These are phyloP conservation scores for Melanotaenia nigrans DNA, from an alignment of 2,797 vertebrate species.

Conservation along the genomic window DNA sequence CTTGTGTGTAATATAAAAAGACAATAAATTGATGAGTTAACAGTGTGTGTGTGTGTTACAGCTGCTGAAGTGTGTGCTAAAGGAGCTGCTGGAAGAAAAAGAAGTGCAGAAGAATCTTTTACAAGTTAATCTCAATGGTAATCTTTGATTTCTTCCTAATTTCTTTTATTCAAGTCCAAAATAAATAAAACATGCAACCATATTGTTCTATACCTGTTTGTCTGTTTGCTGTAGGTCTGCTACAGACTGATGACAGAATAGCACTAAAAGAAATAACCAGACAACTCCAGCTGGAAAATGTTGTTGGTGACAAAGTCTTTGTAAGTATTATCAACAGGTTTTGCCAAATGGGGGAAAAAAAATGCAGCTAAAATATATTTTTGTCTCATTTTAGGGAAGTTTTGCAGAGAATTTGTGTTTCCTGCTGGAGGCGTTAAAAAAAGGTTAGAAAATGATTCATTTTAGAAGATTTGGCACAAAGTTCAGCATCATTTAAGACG, in stretches of 20 bases:
- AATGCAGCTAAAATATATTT: neutral
- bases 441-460: constrained; percentile 78
- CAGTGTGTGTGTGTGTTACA: constrained; percentile 45
- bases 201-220: neutral
- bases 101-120: constrained; percentile 87
- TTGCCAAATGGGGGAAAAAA: neutral
- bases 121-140: constrained; percentile 92
- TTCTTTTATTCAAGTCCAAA: neutral
- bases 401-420: constrained; percentile 96
- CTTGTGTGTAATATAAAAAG: neutral
- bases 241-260: constrained; percentile 93
- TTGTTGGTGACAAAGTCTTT: constrained; percentile 97
- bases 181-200: no score
- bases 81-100: constrained; percentile 84
- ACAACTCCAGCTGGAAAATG: constrained; percentile 94
- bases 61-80: constrained; percentile 88
- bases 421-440: constrained; percentile 94
- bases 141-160: neutral
- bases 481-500: neutral
- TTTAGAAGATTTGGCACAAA: neutral
- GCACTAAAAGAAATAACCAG: constrained; percentile 96
- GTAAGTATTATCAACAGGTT: constrained; percentile 81
- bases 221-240: constrained; percentile 82
- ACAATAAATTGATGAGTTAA: constrained; percentile 3
- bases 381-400: constrained; percentile 85